These are phyloP conservation scores for Diplazon laetatorius DNA, from an alignment of 2,888 invertebrate genomes.

Conservation along the genomic window DNA sequence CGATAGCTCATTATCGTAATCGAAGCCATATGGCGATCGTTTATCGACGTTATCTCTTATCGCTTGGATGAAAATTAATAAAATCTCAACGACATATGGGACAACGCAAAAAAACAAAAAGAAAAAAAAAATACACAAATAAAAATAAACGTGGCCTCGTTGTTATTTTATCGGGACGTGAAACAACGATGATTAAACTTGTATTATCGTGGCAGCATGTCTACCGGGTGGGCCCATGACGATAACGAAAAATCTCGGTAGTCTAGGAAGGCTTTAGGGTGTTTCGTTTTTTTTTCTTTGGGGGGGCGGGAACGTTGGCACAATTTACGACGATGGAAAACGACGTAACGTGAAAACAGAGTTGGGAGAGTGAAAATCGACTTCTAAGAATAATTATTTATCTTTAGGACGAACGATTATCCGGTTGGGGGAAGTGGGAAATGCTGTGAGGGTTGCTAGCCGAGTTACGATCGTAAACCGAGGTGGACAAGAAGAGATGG, in stretches of 20 bases:
- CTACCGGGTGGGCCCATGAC: neutral
- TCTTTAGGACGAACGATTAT: neutral
- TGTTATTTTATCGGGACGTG: constrained; percentile 20
- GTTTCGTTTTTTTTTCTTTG: constrained; percentile 38
- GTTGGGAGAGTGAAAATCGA: constrained; percentile 12
- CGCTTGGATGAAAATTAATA: constrained; percentile 47
- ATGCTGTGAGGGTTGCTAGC: constrained; percentile 36
- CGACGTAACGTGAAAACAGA: neutral
- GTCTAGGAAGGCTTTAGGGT: constrained; percentile 1
- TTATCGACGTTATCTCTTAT: constrained; percentile 57
- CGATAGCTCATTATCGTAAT: constrained; percentile 54
- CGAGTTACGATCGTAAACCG: neutral
- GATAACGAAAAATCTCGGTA: neutral
- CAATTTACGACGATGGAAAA: constrained; percentile 39
- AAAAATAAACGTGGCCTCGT: neutral
- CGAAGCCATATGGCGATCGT: constrained; percentile 47
- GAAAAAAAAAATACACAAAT: no score
- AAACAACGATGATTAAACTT: constrained; percentile 34
- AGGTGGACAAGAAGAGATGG: neutral
- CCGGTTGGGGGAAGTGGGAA: constrained; percentile 32
- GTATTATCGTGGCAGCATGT: constrained; percentile 30
- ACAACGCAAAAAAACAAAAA: constrained; percentile 1
- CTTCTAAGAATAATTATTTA: constrained; percentile 52
- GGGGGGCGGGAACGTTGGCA: neutral
- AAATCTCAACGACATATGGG: constrained; percentile 50